Conservation (phyloP, 2,888 invertebrate species). For the Seladonia tumulorum region DNA sequence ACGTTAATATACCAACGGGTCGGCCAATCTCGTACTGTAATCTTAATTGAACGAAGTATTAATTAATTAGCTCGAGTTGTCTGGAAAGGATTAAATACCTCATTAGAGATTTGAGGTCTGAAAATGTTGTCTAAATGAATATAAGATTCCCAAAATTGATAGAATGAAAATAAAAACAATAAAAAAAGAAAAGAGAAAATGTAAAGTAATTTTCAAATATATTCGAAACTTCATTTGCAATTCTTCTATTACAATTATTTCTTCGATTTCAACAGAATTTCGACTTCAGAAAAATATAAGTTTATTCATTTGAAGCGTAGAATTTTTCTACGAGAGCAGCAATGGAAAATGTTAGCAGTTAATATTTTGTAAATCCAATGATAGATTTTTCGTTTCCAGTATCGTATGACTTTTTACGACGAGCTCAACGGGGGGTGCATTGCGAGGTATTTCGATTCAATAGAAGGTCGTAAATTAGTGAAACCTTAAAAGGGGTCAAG, state of each 20-base stretch:
- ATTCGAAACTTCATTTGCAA: not conserved
- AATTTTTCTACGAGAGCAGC: not conserved
- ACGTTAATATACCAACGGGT: too few species aligned
- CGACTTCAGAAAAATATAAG: not conserved
- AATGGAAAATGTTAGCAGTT: not conserved
- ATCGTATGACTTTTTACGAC: not conserved
- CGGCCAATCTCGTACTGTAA: not conserved
- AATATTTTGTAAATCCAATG: not conserved
- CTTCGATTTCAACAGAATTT: not conserved
- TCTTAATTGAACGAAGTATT: not conserved
- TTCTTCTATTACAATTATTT: not conserved
- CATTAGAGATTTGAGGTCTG: not conserved
- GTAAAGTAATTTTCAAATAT: not conserved
- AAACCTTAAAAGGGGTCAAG: constrained; percentile 7
- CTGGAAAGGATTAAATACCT: not conserved
- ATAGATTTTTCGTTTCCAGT: not conserved
- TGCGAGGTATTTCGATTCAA: not conserved
- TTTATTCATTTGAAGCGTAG: not conserved
- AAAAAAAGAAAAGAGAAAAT: not conserved
- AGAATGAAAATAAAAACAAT: not conserved
- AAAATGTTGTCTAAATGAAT: not conserved
- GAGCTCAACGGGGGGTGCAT: not conserved
- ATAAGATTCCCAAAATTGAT: not conserved
- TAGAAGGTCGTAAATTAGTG: constrained; percentile 6
- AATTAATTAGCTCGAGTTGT: not conserved